Base-by-base conservation (phyloP, 2,113 vertebrate genomes). In the Kryptolebias marmoratus region DNA sequence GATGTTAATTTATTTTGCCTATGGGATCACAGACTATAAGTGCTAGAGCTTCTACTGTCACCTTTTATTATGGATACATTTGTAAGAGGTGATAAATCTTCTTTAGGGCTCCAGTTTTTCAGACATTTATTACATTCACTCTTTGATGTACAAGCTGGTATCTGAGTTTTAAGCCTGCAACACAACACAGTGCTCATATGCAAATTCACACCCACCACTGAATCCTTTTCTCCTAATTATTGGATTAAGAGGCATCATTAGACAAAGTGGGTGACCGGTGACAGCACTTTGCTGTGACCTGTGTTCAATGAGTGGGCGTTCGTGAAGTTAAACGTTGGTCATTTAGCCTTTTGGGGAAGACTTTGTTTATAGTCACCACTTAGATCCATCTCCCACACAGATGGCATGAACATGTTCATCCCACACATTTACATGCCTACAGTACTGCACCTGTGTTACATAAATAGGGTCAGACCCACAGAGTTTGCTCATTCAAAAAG, bases 241-340 rank as follows among this genome's bases (percentile, higher is more conserved):
- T 67, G 60, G 73, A 71, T 85, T 60, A 85, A 68, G 53, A 77
- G 82, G 63, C 73, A 57, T 76, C 75, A 79, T 88, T 80, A 85
- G 66, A 72, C 60, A 68, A 61, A 72, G 71, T 70, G 71, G 68
- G 62, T 77, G 44, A 75, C 58, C 47, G 64, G 59, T 58, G 69
- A 64, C 58, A 57, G 62, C 80, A 72, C 64, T 72, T 61, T 39
- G 69, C 11, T 32, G 1, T 74, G 73, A 83, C 76, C 78, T 28
- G 1, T 9, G 44, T 60, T 80, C 58, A 80, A 69, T 72, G 63
- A 71, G 73, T 86, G 81, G 80, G 77, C 12, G 64, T 73, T 28
- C 30, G 16, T 28, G 31, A 54, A 58, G 64, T 67, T 55, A 75
- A 57, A 70, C 9, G 77, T 71, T 10, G 8, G 1, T 49, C 64